Evolutionary conservation across 2,888 invertebrate species (phyloP).

Genomic region (Nymphalis urticae): DNA sequence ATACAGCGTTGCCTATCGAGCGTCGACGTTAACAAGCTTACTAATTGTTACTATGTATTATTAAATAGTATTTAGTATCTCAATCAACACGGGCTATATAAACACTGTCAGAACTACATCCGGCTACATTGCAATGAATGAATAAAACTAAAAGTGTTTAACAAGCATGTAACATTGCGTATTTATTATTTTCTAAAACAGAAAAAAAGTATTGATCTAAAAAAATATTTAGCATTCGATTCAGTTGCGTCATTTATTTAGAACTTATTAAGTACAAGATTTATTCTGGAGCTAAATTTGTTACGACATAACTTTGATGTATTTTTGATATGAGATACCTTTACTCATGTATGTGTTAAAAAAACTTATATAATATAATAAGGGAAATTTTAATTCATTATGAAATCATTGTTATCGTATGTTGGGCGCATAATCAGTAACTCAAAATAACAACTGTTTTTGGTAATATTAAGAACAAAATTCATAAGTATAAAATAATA

Average conservation of each 20-base stretch:
- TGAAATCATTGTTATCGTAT: conserved; percentile 44
- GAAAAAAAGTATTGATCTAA: no score
- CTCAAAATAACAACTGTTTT: conserved; percentile 42
- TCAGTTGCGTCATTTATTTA: no score
- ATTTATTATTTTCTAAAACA: no score
- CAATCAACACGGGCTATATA: conserved; percentile 1
- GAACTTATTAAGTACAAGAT: no score
- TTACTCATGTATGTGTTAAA: neutral
- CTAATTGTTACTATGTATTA: conserved; percentile 7
- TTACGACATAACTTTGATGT: neutral
- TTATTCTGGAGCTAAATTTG: no score
- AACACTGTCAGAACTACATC: neutral
- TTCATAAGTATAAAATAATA: conserved; percentile 1
- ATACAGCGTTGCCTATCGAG: neutral
- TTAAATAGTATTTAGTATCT: conserved; percentile 12
- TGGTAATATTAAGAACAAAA: conserved; percentile 38
- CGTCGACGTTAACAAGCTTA: conserved; percentile 1
- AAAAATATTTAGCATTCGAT: no score
- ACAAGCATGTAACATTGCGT: no score
- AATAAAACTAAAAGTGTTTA: no score
- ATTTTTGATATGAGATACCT: neutral
- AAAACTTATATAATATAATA: neutral
- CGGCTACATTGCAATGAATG: neutral
- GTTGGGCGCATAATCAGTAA: conserved; percentile 40
- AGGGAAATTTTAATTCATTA: conserved; percentile 30